phyloP scores from a whole-genome alignment of 2,888 invertebrate species.

The Creontiades dilutus region DNA sequence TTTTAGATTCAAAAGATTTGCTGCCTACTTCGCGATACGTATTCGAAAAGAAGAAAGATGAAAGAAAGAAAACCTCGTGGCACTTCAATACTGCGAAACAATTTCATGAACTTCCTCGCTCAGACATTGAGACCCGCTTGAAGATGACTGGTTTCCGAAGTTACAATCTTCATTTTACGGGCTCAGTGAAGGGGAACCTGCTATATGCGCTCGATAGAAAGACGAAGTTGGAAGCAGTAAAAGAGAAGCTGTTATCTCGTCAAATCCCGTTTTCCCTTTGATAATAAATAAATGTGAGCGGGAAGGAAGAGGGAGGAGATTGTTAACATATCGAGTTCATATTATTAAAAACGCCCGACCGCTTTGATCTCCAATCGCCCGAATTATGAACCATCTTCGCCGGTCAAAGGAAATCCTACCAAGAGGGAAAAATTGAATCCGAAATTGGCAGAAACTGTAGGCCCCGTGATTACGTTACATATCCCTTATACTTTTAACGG shows the following conservation, averaged over 20 bases:
- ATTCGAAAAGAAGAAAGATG: no score
- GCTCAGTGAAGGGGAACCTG: no score
- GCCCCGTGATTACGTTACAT: slow-evolving; percentile 29
- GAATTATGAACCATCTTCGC: slow-evolving; percentile 43
- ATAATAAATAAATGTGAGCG: slow-evolving; percentile 10
- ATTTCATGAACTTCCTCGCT: no score
- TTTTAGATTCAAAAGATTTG: no score
- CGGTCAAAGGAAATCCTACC: slow-evolving; percentile 46
- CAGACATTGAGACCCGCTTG: no score
- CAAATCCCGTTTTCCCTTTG: slow-evolving; percentile 19
- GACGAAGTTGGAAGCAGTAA: background rate
- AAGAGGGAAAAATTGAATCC: slow-evolving; percentile 46
- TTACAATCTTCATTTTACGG: no score
- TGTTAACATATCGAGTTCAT: slow-evolving; percentile 52
- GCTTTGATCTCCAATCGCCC: slow-evolving; percentile 54
- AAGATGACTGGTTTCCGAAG: no score
- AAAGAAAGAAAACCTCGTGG: no score
- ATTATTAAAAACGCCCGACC: slow-evolving; percentile 46
- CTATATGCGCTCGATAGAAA: background rate
- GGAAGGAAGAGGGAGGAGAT: slow-evolving; percentile 19
- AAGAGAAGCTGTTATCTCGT: slow-evolving; percentile 40
- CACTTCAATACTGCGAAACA: no score
- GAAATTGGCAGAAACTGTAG: slow-evolving; percentile 36
- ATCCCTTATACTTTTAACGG: background rate
- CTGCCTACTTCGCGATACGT: no score